These are phyloP conservation scores for Odontocolon sp. DNA, from an alignment of 2,888 invertebrate genomes.

Conservation along the genomic window DNA sequence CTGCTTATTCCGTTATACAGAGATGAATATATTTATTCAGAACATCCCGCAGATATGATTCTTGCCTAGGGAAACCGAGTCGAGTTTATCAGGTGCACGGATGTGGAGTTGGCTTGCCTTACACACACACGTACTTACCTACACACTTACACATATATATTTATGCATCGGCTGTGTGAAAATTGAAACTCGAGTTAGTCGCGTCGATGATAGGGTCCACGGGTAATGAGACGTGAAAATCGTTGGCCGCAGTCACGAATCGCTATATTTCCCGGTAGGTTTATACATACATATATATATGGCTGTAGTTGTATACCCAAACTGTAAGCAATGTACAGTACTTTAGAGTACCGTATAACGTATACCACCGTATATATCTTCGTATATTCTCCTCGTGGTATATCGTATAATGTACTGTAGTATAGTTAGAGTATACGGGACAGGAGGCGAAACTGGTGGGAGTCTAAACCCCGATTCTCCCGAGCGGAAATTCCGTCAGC, in stretches of 20 bases:
- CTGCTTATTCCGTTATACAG: neutral
- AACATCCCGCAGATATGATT: slow-evolving; percentile 23
- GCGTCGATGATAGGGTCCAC: slow-evolving; percentile 48
- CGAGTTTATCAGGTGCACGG: slow-evolving; percentile 46
- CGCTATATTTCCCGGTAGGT: slow-evolving; percentile 42
- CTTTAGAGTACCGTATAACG: slow-evolving; percentile 25
- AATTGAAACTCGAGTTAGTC: slow-evolving; percentile 51
- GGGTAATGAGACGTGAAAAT: slow-evolving; percentile 58
- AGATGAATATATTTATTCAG: slow-evolving; percentile 30
- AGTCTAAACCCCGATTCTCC: slow-evolving; percentile 49
- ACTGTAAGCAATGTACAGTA: neutral
- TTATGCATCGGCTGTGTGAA: slow-evolving; percentile 30
- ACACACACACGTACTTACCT: too few relatives aligned
- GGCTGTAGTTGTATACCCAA: neutral
- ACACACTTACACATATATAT: too few relatives aligned
- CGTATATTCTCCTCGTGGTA: slow-evolving; percentile 5
- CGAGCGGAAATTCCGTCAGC: slow-evolving; percentile 58
- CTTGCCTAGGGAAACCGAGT: slow-evolving; percentile 24
- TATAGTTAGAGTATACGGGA: neutral
- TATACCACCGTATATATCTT: slow-evolving; percentile 20
- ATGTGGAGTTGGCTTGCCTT: too few relatives aligned
- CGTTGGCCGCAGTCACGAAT: slow-evolving; percentile 47
- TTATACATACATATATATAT: neutral
- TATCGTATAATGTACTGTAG: slow-evolving; percentile 9
- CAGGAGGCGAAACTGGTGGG: slow-evolving; percentile 37